Conservation (phyloP, 2,888 invertebrate species). For the Nysson spinosus region DNA sequence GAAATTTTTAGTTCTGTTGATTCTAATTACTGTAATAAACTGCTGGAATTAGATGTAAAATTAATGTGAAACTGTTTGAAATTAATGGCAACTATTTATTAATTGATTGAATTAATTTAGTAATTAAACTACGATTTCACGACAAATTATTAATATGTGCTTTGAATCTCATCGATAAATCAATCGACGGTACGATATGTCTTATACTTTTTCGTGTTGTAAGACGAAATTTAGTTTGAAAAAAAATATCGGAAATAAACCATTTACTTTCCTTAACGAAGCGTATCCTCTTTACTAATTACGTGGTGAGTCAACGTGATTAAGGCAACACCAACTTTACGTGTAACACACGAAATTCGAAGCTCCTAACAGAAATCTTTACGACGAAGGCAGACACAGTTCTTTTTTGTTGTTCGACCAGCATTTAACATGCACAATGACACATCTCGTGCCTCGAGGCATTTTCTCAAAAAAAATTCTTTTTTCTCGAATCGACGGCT, state of each 20-base stretch:
- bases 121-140: too few species aligned
- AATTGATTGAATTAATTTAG: too few species aligned
- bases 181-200: too few species aligned
- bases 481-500: conserved; percentile 36
- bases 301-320: conserved; percentile 29
- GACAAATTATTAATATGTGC: too few species aligned
- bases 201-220: too few species aligned
- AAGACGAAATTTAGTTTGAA: not conserved
- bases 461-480: conserved; percentile 33
- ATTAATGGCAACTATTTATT: too few species aligned
- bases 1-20: too few species aligned
- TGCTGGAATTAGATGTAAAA: too few species aligned
- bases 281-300: conserved; percentile 14
- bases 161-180: too few species aligned
- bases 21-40: too few species aligned
- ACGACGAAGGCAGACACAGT: conserved; percentile 38
- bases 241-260: not conserved
- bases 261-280: too few species aligned
- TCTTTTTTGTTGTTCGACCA: conserved; percentile 41
- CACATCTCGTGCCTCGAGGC: conserved; percentile 54
- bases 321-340: conserved; percentile 30
- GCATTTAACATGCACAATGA: conserved; percentile 55
- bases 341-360: conserved; percentile 22
- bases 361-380: conserved; percentile 23
- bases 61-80: too few species aligned